Evolutionary conservation across 2,113 vertebrate species (phyloP).

Genomic region (Ceratotherium simum): DNA sequence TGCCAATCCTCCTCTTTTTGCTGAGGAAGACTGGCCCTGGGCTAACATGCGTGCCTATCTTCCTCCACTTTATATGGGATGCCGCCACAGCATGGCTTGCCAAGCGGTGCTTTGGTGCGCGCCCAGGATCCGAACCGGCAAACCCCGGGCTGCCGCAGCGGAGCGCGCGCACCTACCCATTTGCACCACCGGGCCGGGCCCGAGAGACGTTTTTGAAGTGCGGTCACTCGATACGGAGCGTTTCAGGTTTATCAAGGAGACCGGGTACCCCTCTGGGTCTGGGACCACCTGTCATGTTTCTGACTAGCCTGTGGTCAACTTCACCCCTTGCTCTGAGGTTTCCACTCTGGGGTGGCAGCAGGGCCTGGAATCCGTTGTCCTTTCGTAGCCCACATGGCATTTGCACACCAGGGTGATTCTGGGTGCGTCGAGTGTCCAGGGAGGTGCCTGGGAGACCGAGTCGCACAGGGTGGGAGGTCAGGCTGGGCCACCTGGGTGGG

Average conservation of each 20-base stretch:
- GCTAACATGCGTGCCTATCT: too few species aligned
- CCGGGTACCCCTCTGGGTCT: rapidly evolving
- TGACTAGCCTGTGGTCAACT: rapidly evolving
- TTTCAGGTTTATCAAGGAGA: not conserved
- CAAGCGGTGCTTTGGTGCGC: too few species aligned
- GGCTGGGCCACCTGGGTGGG: not conserved
- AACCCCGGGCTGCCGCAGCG: too few species aligned
- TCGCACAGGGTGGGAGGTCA: not conserved
- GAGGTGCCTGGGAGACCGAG: rapidly evolving
- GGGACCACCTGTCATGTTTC: rapidly evolving
- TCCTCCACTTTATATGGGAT: too few species aligned
- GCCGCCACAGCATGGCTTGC: too few species aligned
- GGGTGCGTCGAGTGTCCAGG: not conserved
- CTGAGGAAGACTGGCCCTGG: too few species aligned
- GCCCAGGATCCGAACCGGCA: too few species aligned
- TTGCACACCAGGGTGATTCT: not conserved
- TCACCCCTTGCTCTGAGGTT: not conserved
- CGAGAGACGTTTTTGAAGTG: too few species aligned
- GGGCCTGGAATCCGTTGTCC: rapidly evolving
- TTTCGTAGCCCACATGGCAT: not conserved
- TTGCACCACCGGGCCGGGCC: too few species aligned
- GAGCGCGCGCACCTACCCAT: too few species aligned
- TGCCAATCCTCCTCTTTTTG: too few species aligned
- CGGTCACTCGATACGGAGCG: rapidly evolving
- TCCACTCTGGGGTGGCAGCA: rapidly evolving